Evolutionary conservation across 2,888 invertebrate genomes (phyloP), one percentile per base, ranked within the genome.

Genomic region (Magallana nippona): DNA sequence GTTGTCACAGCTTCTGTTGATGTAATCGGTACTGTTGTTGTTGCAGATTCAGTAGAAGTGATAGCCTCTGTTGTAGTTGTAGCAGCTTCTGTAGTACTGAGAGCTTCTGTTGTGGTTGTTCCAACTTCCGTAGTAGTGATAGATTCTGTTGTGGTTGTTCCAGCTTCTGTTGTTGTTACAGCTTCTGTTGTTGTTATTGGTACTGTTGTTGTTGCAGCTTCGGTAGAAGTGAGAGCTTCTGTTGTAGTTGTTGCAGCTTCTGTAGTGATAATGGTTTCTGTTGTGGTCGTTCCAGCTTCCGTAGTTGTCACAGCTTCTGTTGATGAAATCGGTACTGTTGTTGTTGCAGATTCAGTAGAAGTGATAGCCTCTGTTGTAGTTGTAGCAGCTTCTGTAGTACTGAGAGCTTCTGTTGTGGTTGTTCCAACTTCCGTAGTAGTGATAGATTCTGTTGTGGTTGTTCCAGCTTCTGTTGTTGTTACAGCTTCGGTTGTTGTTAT

Each of bases 281-380:
- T n/a, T 60, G 27, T 17, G 0, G 81, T 62, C 3, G 62, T 44
- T 3, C 5, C 44, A 2, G n/a, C 17, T 0, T 22, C 32, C 11
- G 13, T 13, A 27, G 82, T 55, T 17, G 78, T 58, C 10, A 22
- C 22, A 22, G 27, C 55, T 57, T 22, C 32, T 11, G 78, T 44
- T 78, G 71, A 11, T 17, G 56, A 22, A 8, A 60, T 58, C 2
- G 77, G 22, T 19, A 22, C 17, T 22, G 55, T 56, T 56, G 71
- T n/a, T 32, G 79, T 58, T 1, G 78, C n/a, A n/a, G 60, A 17
- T 17, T 44, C 55, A 22, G 71, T 55, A 10, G 63, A 19, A 1
- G 77, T 17, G 55, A 44, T 32, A 22, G 56, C 83, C 27, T 57
- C n/a, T 8, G 58, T 58, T 81, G 81, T 81, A n/a, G 60, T 60